phyloP scores from a whole-genome alignment of 2,888 invertebrate species.

The Muschampia plurimacula region DNA sequence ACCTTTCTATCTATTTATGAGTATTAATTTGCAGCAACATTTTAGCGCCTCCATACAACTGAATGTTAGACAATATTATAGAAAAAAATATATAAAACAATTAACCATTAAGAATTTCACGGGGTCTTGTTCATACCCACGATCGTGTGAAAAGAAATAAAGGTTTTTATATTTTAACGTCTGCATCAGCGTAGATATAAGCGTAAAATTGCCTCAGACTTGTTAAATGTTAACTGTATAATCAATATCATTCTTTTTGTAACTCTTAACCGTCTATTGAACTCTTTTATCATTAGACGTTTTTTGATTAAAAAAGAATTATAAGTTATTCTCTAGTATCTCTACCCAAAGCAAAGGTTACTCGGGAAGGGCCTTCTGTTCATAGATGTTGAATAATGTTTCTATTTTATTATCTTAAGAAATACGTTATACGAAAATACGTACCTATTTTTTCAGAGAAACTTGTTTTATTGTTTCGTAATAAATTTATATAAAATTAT shows the following conservation, averaged over 20 bases:
- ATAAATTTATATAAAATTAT: too few relatives aligned
- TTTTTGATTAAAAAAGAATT: too few relatives aligned
- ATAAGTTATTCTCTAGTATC: too few relatives aligned
- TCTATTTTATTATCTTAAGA: too few relatives aligned
- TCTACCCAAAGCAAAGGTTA: too few relatives aligned
- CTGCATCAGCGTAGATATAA: not conserved
- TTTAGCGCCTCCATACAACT: slow-evolving; percentile 10
- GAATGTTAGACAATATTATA: slow-evolving; percentile 23
- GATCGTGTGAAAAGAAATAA: slow-evolving; percentile 25
- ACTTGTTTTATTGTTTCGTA: too few relatives aligned
- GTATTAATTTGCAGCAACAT: slow-evolving; percentile 2
- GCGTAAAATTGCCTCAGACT: slow-evolving; percentile 24
- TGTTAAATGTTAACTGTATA: slow-evolving; percentile 10
- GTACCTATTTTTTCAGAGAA: too few relatives aligned
- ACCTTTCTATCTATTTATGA: not conserved
- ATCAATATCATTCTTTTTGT: not conserved
- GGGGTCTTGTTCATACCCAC: slow-evolving; percentile 24
- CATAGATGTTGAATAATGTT: too few relatives aligned
- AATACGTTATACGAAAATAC: too few relatives aligned
- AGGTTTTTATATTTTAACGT: slow-evolving; percentile 17
- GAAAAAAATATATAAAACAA: slow-evolving; percentile 28
- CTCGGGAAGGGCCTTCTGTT: too few relatives aligned
- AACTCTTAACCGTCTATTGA: not conserved
- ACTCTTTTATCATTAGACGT: not conserved
- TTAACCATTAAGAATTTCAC: slow-evolving; percentile 35